Evolutionary conservation across 2,797 vertebrate genomes (phyloP).

Genomic region (Anguilla anguilla): DNA sequence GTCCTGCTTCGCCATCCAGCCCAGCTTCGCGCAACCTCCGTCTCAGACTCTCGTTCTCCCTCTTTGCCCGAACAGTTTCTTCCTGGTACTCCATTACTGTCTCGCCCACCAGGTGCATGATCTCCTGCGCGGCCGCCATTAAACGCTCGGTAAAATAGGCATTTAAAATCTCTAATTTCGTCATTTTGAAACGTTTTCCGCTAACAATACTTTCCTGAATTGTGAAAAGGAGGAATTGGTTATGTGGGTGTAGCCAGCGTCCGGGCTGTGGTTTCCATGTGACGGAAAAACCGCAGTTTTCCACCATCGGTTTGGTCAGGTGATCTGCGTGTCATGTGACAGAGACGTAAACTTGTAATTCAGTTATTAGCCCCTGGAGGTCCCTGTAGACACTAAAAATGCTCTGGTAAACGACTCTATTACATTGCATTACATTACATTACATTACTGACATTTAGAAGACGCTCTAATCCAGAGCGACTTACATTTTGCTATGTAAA

Average conservation of each 20-base stretch:
- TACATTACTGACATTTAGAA: no score
- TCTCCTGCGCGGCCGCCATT: slow-evolving; percentile 32
- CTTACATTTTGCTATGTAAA: no score
- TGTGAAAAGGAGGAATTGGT: neutral
- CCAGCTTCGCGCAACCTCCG: slow-evolving; percentile 26
- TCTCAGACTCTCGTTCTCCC: slow-evolving; percentile 36
- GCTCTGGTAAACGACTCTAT: neutral
- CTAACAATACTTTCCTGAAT: neutral
- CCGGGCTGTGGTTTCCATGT: no score
- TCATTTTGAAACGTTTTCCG: slow-evolving; percentile 12
- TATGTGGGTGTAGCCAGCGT: neutral
- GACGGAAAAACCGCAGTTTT: neutral
- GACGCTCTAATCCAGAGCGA: no score
- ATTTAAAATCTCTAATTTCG: slow-evolving; percentile 36
- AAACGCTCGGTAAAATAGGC: slow-evolving; percentile 33
- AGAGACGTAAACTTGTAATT: neutral
- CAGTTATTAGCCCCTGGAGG: neutral
- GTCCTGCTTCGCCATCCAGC: neutral
- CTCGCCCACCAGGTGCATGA: slow-evolving; percentile 27
- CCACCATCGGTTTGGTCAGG: neutral
- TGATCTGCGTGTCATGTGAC: neutral
- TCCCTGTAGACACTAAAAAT: neutral
- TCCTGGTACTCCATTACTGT: slow-evolving; percentile 37
- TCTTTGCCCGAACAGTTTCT: slow-evolving; percentile 24
- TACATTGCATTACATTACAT: no score